These are phyloP conservation scores for Potorous gilbertii DNA, from an alignment of 2,797 vertebrate genomes.

Conservation along the genomic window DNA sequence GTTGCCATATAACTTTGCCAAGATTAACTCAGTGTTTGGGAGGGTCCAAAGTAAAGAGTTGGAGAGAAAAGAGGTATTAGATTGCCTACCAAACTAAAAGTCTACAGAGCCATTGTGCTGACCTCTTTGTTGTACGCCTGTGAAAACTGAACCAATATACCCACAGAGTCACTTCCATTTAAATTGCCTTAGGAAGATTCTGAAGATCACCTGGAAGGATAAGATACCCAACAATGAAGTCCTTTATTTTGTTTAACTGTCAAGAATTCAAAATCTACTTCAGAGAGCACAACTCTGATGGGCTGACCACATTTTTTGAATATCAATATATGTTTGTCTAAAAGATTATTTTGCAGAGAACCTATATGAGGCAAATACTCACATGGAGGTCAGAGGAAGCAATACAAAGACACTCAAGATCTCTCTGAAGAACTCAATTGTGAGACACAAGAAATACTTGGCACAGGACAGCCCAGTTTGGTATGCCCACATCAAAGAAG, in stretches of 20 bases:
- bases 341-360: not conserved
- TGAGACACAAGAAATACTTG: not conserved
- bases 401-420: not conserved
- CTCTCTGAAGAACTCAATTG: not conserved
- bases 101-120: too few species aligned
- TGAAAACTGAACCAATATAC: too few species aligned
- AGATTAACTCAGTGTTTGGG: too few species aligned
- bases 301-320: not conserved
- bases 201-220: not conserved
- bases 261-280: not conserved
- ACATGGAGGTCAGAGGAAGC: not conserved
- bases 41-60: too few species aligned
- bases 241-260: not conserved
- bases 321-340: not conserved
- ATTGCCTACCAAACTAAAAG: too few species aligned
- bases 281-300: not conserved
- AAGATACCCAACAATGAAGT: not conserved
- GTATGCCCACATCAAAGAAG: not conserved
- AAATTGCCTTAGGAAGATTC: too few species aligned
- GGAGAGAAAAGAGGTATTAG: too few species aligned
- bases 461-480: not conserved
- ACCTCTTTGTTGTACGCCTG: too few species aligned
- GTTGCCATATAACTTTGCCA: too few species aligned
- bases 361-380: not conserved
- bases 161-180: too few species aligned